A percentile compares a stretch with the other conserved stretches of the same genome.
Evolutionary conservation across 2,113 vertebrate genomes (phyloP).

Genomic region (Patagioenas fasciata): DNA sequence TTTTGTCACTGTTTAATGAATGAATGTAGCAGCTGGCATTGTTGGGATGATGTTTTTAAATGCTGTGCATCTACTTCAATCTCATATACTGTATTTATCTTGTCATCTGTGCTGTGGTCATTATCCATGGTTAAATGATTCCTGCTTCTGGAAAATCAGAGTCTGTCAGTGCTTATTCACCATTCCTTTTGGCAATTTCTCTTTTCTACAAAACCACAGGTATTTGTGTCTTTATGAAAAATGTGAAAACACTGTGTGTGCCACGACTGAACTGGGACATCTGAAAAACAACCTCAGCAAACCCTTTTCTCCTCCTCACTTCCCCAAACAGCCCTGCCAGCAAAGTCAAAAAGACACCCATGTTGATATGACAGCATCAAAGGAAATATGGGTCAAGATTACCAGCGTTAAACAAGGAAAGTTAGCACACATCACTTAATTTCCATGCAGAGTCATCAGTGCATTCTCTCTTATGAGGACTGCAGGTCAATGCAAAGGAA

Average conservation of each 20-base stretch:
- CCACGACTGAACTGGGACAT: background rate
- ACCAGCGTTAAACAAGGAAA: background rate
- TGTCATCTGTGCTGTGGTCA: constrained; percentile 5
- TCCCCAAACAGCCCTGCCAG: background rate
- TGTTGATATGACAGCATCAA: background rate
- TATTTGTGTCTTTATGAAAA: background rate
- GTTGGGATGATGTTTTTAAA: constrained; percentile 47
- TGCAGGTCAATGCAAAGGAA: background rate
- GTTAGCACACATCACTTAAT: background rate
- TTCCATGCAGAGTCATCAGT: background rate
- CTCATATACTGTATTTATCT: constrained; percentile 42
- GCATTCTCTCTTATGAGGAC: background rate
- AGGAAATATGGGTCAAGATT: background rate
- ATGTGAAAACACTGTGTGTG: background rate
- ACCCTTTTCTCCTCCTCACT: background rate
- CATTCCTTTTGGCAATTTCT: background rate
- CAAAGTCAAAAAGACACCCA: background rate
- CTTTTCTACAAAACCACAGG: background rate
- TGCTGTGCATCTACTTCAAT: constrained; percentile 34
- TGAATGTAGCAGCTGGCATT: constrained; percentile 20
- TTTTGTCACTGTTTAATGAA: constrained; percentile 61
- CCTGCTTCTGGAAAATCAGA: constrained; percentile 2
- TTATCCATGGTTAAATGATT: constrained; percentile 27
- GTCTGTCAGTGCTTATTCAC: background rate
- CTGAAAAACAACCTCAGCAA: background rate